Evolutionary conservation across 2,888 invertebrate genomes (phyloP), one percentile per base, ranked within the genome.

Genomic region (Hypena proboscidalis): DNA sequence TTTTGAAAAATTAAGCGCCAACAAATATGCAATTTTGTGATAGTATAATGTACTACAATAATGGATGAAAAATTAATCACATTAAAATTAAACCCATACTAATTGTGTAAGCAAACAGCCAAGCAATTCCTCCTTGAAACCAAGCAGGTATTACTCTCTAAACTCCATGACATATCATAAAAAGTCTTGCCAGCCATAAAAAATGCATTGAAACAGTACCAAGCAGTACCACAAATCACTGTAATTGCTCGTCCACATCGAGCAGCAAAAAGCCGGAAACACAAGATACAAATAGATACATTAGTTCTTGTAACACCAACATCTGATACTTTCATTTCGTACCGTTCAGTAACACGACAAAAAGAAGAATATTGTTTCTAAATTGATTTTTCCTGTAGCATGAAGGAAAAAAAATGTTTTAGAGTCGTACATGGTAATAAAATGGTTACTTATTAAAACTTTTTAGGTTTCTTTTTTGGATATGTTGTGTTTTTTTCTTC

Each of bases 211-310:
- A 11, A 43, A n/a, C 27, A 22, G 33, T n/a, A n/a, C n/a, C 15
- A 29, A 29, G 5, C 31, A 10, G 25, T 29, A 31, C 37, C 41
- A 62, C 62, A 63, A 73, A 74, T 67, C 63, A 59, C 55, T 41
- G 57, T 69, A 65, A 74, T 70, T 69, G 58, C 58, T 41, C 13
- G 50, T 48, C 51, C 45, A 50, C 53, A 49, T 41, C 42, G 46
- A 45, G 49, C 51, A 67, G 72, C 76, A 77, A 82, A 80, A 80
- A 77, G 78, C 86, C 85, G 87, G 87, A 87, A 82, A 80, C 77
- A 63, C 59, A 57, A 53, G 80, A 74, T 78, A 81, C 83, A 83
- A 85, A 86, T 85, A 81, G 85, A 84, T 76, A 82, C 85, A 85
- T 87, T 82, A 78, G 78, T 86, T 84, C 83, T 73, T 73, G 77